Base-by-base conservation (phyloP, 2,888 invertebrate genomes). In the Amitus sp. region DNA sequence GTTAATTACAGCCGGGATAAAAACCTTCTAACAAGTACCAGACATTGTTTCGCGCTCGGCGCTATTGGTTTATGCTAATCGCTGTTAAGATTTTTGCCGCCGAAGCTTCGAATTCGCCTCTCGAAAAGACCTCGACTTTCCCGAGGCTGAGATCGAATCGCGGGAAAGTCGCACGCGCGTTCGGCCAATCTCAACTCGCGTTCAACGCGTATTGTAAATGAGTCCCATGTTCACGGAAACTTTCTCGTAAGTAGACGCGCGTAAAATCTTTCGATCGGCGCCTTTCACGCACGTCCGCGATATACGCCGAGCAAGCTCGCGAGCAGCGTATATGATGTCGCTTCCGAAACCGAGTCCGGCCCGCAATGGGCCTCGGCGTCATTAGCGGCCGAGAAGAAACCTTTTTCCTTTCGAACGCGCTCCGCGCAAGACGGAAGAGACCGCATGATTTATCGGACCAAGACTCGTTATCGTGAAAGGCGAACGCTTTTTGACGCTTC, bases 401-500 rank as follows among this genome's bases (percentile, higher is more conserved):
- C 42, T 61, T 52, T 33, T 23, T 23, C 23, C 23, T 23, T 23
- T 23, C 4, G 7, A 23, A 23, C 4, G 37, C 48, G 34, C 45
- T 37, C 39, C 52, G 55, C 47, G 58, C 56, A 49, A 66, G 68
- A 65, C 67, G 66, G 74, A 76, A 76, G 75, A 70, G 70, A 62
- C 62, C 55, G 23, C 45, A 57, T 79, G 78, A 79, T 79, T 79
- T 79, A 79, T 78, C 73, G 75, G 71, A n/a, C 69, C 69, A 66
- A 50, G 69, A 75, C 75, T 78, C 74, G 76, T 79, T 79, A 79
- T 78, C 74, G 78, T 73, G 76, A 75, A 75, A 76, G 76, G 73
- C 23, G 23, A 23, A 7, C 23, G 23, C 23, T 3, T 23, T n/a
- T n/a, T n/a, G n/a, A n/a, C 23, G 23, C 23, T 23, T 23, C 23